Conservation (phyloP, 2,888 invertebrate genomes). For the Ecdyonurus torrentis region DNA sequence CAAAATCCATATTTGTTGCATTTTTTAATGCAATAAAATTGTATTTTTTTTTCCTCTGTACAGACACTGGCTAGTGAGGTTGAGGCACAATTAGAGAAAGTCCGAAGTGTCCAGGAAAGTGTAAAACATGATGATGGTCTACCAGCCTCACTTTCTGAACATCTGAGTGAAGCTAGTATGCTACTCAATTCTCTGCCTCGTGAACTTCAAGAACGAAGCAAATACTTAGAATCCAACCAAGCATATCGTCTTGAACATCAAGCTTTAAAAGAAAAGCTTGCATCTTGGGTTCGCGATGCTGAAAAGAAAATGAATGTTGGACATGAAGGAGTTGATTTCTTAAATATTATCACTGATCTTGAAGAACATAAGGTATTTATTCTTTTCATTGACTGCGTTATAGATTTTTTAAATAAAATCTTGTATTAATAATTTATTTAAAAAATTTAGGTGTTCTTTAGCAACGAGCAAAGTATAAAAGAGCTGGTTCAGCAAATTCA, state of each 20-base stretch:
- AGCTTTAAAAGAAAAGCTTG: constrained; percentile 56
- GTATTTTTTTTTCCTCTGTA: no score
- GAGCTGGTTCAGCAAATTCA: constrained; percentile 70
- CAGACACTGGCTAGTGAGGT: constrained; percentile 44
- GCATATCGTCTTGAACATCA: constrained; percentile 60
- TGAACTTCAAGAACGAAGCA: constrained; percentile 63
- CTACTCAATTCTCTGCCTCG: constrained; percentile 58
- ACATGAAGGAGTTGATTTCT: constrained; percentile 75
- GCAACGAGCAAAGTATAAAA: constrained; percentile 56
- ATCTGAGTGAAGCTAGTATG: constrained; percentile 69
- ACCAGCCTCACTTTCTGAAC: constrained; percentile 63
- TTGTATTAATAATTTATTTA: neutral
- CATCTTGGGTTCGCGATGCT: constrained; percentile 70
- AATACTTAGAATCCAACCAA: constrained; percentile 63
- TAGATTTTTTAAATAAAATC: neutral
- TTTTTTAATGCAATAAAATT: no score
- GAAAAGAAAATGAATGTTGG: constrained; percentile 57
- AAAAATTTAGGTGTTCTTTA: constrained; percentile 46
- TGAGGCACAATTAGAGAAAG: constrained; percentile 47
- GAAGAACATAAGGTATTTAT: constrained; percentile 58
- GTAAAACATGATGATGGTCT: constrained; percentile 60
- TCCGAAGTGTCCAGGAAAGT: constrained; percentile 49
- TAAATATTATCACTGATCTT: constrained; percentile 62
- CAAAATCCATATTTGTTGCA: no score
- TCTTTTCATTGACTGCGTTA: neutral